Conservation (phyloP, 2,797 vertebrate genomes). For the Ciconia nigra region DNA sequence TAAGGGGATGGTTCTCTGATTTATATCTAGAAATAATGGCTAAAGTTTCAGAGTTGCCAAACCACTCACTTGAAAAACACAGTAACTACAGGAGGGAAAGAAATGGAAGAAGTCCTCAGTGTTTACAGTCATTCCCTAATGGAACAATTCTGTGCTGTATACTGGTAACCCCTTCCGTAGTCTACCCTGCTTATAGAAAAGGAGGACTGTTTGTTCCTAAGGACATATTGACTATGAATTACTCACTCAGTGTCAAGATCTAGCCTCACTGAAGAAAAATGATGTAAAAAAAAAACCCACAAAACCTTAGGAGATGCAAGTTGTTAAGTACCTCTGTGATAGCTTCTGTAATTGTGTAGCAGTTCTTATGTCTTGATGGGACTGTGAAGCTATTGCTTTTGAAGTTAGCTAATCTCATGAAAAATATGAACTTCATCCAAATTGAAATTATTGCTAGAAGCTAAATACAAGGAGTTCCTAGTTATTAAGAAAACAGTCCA, state of each 20-base stretch:
- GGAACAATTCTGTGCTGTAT: neutral
- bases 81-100: neutral
- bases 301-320: neutral
- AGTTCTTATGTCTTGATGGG: neutral
- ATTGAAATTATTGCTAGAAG: constrained; percentile 44
- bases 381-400: neutral
- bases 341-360: neutral
- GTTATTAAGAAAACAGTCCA: neutral
- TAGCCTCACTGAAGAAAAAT: neutral
- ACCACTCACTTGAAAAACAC: constrained; percentile 26
- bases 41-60: constrained; percentile 32
- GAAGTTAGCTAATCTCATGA: constrained; percentile 21
- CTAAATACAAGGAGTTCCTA: neutral
- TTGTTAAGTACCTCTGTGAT: neutral
- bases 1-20: constrained; percentile 21
- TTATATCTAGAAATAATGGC: constrained; percentile 55
- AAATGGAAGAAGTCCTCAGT: neutral
- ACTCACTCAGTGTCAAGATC: neutral
- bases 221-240: neutral
- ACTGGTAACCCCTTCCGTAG: neutral
- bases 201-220: neutral
- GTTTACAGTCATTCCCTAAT: neutral
- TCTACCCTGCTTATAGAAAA: neutral
- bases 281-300: neutral
- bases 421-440: constrained; percentile 39